Conservation (phyloP, 53 echinoderm and acorn worm species). For the Apostichopus leukothele region DNA sequence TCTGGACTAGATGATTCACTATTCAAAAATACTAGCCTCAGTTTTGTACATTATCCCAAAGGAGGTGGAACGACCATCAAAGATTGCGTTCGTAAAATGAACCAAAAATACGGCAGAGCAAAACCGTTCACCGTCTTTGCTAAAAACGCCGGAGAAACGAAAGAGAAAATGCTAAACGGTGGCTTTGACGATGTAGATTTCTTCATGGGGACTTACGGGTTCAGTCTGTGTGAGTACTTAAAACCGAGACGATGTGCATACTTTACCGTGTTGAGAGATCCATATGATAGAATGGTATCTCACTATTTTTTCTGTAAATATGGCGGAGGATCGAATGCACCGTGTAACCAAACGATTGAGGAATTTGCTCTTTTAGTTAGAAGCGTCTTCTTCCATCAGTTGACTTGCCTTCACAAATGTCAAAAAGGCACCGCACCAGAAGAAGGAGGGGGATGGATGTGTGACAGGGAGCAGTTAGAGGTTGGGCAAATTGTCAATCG, state of each 20-base stretch:
- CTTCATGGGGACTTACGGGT: constrained; percentile 31
- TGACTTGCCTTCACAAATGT: not conserved
- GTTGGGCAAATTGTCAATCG: too few species aligned
- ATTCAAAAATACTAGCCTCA: not conserved
- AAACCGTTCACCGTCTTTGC: not conserved
- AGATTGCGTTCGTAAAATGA: not conserved
- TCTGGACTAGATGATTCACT: not conserved
- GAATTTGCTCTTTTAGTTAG: not conserved
- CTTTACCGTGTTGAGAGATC: constrained; percentile 1
- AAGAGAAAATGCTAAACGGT: not conserved
- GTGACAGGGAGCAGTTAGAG: not conserved
- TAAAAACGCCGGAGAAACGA: not conserved
- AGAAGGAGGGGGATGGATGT: not conserved
- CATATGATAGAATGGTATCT: constrained; percentile 7
- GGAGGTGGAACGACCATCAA: constrained; percentile 18
- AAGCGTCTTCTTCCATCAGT: constrained; percentile 12
- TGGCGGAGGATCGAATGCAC: constrained; percentile 6
- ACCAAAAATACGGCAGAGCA: too few species aligned
- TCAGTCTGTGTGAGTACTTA: constrained; percentile 7
- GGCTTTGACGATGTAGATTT: not conserved
- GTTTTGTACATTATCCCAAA: constrained; percentile 23
- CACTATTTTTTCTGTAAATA: constrained; percentile 31
- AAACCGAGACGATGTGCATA: not conserved
- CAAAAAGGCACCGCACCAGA: not conserved
- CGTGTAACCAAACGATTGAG: not conserved